A percentile compares a stretch with the other conserved stretches of the same genome.
Evolutionary conservation across 2,797 vertebrate genomes (phyloP).

Genomic region (Hyperoplus immaculatus): DNA sequence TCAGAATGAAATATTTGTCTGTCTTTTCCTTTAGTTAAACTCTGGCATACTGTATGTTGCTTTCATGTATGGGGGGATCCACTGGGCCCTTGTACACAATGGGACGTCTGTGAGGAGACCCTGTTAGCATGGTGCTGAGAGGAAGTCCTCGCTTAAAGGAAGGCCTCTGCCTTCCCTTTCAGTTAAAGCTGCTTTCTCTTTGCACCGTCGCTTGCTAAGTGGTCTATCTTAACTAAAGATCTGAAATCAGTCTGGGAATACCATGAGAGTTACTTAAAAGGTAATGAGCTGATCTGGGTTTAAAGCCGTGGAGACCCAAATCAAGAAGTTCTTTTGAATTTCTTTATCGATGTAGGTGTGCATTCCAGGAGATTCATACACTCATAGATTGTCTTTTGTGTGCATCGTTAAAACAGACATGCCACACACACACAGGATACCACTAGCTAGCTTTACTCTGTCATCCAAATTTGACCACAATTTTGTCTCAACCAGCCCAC

Average conservation of each 20-base stretch:
- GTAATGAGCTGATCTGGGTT: conserved; percentile 12
- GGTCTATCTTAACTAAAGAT: conserved; percentile 35
- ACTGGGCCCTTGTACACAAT: conserved; percentile 82
- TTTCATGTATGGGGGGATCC: conserved; percentile 84
- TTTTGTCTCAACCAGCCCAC: conserved; percentile 51
- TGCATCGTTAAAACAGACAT: conserved; percentile 18
- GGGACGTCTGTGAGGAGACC: conserved; percentile 84
- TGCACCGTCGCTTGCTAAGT: conserved; percentile 30
- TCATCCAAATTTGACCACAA: conserved; percentile 49
- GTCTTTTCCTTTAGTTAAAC: conserved; percentile 83
- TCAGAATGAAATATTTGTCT: conserved; percentile 83
- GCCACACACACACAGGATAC: conserved; percentile 40
- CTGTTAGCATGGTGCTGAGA: conserved; percentile 81
- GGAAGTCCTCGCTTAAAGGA: conserved; percentile 79
- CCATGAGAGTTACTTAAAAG: background rate
- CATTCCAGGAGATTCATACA: background rate
- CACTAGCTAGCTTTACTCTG: conserved; percentile 19
- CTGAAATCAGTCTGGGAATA: conserved; percentile 22
- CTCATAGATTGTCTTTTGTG: background rate
- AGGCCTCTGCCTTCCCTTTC: conserved; percentile 70
- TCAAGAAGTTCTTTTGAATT: conserved; percentile 12
- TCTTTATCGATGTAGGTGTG: background rate
- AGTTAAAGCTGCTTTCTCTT: conserved; percentile 58
- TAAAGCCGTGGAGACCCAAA: background rate
- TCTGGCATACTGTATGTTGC: conserved; percentile 75